Base-by-base conservation (phyloP, 2,113 vertebrate species). In the Cavia porcellus region DNA sequence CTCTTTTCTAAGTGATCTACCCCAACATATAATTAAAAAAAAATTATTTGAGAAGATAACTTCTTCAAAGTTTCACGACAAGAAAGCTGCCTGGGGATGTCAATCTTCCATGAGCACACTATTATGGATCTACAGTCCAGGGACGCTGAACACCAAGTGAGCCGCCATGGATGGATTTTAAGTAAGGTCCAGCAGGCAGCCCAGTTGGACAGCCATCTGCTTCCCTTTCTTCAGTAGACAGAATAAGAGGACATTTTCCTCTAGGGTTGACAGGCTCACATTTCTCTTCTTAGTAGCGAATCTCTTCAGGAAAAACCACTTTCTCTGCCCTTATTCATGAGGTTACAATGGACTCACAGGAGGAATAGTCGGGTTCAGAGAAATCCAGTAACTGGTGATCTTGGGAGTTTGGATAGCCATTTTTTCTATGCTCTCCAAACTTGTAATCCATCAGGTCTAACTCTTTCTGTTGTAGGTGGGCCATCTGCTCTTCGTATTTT, bases 401-500 rank as follows among this genome's bases (percentile, higher is more conserved):
- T 12, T 98, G 98, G 50, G 94, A 92, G 45, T 98, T 97, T 13
- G 96, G 77, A 88, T 83, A 92, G 19, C 82, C 90, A 4, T 98
- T 98, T 92, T 95, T 99, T 96, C 96, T 98, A 80, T 24, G 89
- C 50, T 98, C 98, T 92, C 97, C 98, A 32, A 96, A 94, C 90
- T 97, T 98, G 87, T 88, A 98, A 19, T 98, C 98, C 7, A 98
- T 96, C 7, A 98, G 82, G 47, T 98, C 98, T 25, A 98, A 97
- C 28, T 99, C 99, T 83, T 98, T 98, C 70, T 98, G 98, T 0
- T 98, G 96, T 50, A 98, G 97, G 90, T 97, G 97, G 52, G 98
- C 98, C 99, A 99, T 99, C 95, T 99, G 99, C 28, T 99, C 99
- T 96, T 99, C 99, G 74, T 99, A 99, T 8, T 99, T 99, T 92